Conservation (phyloP, 2,888 invertebrate genomes). For the Trachelus stipa region DNA sequence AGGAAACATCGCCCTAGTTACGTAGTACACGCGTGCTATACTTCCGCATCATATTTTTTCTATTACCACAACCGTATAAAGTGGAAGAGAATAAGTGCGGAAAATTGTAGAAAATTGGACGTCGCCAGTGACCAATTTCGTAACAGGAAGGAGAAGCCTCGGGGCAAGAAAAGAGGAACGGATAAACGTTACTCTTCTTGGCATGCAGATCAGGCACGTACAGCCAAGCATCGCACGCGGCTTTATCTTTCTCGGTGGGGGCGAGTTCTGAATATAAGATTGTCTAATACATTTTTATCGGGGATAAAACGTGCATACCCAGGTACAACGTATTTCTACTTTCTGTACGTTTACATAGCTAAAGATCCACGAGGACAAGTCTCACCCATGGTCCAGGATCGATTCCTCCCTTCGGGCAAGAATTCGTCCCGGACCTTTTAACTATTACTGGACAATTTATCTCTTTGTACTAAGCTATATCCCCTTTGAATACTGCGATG, state of each 20-base stretch:
- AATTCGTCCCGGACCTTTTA: not conserved
- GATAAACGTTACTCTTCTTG: slow-evolving; percentile 28
- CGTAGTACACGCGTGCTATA: too few relatives aligned
- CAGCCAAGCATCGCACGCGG: slow-evolving; percentile 39
- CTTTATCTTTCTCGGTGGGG: slow-evolving; percentile 42
- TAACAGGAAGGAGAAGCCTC: not conserved
- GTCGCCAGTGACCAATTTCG: not conserved
- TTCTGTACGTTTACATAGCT: not conserved
- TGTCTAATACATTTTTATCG: slow-evolving; percentile 52
- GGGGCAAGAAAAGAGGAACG: slow-evolving; percentile 10
- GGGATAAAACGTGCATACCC: slow-evolving; percentile 14
- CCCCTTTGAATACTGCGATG: not conserved
- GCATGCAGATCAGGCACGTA: slow-evolving; percentile 46
- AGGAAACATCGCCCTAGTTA: not conserved
- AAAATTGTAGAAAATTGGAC: not conserved
- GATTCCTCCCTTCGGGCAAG: not conserved
- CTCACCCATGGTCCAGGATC: not conserved
- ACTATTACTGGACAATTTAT: not conserved
- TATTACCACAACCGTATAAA: not conserved
- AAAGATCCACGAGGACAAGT: not conserved
- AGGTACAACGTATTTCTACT: not conserved
- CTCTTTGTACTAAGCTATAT: not conserved
- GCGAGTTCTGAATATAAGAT: slow-evolving; percentile 49
- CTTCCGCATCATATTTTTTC: not conserved
- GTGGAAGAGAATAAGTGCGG: not conserved